A percentile compares a stretch with the other conserved stretches of the same genome.
These are phyloP conservation scores for Aphaenogaster floridana DNA, from an alignment of 1,140 invertebrate genomes.

Conservation along the genomic window DNA sequence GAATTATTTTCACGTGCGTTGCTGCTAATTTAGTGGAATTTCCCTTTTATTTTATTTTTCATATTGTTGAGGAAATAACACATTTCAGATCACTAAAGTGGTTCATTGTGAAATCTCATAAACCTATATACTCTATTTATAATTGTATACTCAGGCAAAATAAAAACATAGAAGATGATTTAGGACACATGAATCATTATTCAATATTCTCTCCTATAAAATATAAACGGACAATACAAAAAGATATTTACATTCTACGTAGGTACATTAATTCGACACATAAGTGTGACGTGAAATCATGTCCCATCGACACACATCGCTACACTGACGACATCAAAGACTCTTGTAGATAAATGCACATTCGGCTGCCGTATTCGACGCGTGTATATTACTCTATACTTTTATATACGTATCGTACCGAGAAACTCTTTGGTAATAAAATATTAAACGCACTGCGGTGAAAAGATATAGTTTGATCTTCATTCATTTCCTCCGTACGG, in stretches of 20 bases:
- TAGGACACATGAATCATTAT: slow-evolving; percentile 65
- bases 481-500: slow-evolving; percentile 23
- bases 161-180: not conserved
- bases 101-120: not conserved
- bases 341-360: slow-evolving; percentile 42
- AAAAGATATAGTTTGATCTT: slow-evolving; percentile 21
- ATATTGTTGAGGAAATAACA: not conserved
- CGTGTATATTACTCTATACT: slow-evolving; percentile 30
- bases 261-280: slow-evolving; percentile 50
- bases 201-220: slow-evolving; percentile 59
- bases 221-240: slow-evolving; percentile 69
- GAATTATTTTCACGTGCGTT: not conserved
- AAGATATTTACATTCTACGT: slow-evolving; percentile 73
- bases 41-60: not conserved
- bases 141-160: slow-evolving; percentile 3
- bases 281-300: slow-evolving; percentile 8
- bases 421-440: slow-evolving; percentile 71
- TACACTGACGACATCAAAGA: slow-evolving; percentile 16
- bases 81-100: not conserved
- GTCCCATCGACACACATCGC: not conserved
- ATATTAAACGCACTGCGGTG: slow-evolving; percentile 19
- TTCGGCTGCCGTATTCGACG: slow-evolving; percentile 38
- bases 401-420: slow-evolving; percentile 57
- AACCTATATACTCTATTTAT: not conserved
- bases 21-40: not conserved